phyloP scores from a whole-genome alignment of 2,113 vertebrate species.

The Castor canadensis region DNA sequence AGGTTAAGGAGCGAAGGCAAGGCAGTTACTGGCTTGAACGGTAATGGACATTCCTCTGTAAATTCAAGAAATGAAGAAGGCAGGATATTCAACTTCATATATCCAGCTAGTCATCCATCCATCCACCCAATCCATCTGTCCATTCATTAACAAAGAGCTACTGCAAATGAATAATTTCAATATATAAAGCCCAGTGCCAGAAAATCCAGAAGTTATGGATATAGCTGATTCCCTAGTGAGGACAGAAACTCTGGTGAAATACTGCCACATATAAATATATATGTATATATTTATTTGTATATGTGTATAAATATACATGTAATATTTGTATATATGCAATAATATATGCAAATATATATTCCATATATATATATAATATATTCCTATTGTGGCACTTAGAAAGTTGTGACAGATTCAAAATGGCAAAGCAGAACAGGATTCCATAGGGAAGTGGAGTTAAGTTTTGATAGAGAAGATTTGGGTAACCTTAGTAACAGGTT shows the following conservation, averaged over 20 bases:
- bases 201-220: not conserved
- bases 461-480: not conserved
- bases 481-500: not conserved
- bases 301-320: too few relatives aligned
- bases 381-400: not conserved
- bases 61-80: not conserved
- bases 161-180: not conserved
- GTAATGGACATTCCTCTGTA: not conserved
- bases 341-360: not conserved
- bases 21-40: not conserved
- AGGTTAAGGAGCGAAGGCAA: not conserved
- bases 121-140: not conserved
- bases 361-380: too few relatives aligned
- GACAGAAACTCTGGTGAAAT: not conserved
- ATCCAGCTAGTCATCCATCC: not conserved
- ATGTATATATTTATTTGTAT: not conserved
- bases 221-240: not conserved
- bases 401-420: not conserved
- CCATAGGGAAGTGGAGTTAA: not conserved
- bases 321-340: too few relatives aligned
- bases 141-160: not conserved
- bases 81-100: not conserved
- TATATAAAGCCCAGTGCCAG: not conserved
- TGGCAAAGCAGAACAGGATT: not conserved
- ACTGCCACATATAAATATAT: not conserved